Conservation (phyloP, 2,113 vertebrate species). For the Chinchilla lanigera region DNA sequence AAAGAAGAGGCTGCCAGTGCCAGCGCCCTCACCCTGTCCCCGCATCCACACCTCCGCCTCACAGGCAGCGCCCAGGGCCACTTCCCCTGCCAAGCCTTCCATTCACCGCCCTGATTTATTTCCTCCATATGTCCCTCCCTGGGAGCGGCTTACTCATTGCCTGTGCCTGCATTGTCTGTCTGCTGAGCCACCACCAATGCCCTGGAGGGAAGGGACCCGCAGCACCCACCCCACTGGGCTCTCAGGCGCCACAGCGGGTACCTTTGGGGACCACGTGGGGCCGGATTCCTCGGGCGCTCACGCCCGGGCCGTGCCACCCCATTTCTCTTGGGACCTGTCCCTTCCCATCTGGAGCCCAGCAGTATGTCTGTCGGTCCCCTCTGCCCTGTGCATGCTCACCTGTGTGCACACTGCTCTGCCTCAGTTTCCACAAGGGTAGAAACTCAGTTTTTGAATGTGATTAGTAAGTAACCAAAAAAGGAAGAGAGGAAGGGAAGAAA, state of each 20-base stretch:
- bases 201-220: not conserved
- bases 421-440: not conserved
- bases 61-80: not conserved
- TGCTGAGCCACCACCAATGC: not conserved
- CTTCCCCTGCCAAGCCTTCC: not conserved
- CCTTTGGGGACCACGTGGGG: not conserved
- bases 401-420: not conserved
- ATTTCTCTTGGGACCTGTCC: not conserved
- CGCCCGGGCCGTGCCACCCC: fast-evolving
- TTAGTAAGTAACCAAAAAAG: not conserved
- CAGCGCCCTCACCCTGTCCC: not conserved
- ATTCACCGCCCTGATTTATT: not conserved
- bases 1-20: not conserved
- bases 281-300: not conserved
- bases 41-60: not conserved
- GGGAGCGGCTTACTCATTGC: not conserved
- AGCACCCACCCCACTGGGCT: no score
- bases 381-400: not conserved
- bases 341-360: not conserved
- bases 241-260: not conserved
- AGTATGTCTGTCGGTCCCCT: not conserved
- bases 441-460: not conserved
- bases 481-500: not conserved
- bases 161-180: not conserved
- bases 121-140: not conserved